Evolutionary conservation across 2,113 vertebrate genomes (phyloP).

Genomic region (Fregetta grallaria): DNA sequence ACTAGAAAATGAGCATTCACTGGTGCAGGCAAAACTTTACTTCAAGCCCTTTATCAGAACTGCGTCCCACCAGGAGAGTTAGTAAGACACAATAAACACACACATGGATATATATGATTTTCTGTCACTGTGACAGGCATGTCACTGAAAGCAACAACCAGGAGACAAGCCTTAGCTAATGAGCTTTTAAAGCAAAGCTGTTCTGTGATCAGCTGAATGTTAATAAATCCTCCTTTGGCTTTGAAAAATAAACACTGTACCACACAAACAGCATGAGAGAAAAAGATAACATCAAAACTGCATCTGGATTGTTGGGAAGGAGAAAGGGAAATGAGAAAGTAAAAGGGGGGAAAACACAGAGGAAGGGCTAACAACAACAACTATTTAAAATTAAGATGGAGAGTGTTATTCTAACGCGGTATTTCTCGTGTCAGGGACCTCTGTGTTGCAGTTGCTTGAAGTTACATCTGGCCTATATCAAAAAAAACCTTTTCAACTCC

Average conservation of each 20-base stretch:
- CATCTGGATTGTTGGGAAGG: neutral
- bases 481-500: neutral
- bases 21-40: neutral
- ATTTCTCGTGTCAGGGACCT: neutral
- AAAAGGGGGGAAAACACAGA: neutral
- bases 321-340: neutral
- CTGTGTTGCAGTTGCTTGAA: neutral
- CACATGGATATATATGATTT: neutral
- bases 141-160: neutral
- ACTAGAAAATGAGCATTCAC: neutral
- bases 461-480: neutral
- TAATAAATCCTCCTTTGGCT: neutral
- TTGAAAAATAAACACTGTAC: slow-evolving; percentile 16
- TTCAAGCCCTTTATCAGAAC: neutral
- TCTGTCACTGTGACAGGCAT: neutral
- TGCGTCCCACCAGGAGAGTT: neutral
- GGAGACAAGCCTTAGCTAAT: slow-evolving; percentile 13
- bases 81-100: neutral
- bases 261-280: neutral
- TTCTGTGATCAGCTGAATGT: slow-evolving; percentile 6
- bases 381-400: neutral
- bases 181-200: slow-evolving; percentile 40
- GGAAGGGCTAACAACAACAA: neutral
- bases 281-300: neutral
- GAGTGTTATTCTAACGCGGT: neutral